These are phyloP conservation scores for Ceratina calcarata DNA, from an alignment of 1,140 invertebrate genomes.

Conservation along the genomic window DNA sequence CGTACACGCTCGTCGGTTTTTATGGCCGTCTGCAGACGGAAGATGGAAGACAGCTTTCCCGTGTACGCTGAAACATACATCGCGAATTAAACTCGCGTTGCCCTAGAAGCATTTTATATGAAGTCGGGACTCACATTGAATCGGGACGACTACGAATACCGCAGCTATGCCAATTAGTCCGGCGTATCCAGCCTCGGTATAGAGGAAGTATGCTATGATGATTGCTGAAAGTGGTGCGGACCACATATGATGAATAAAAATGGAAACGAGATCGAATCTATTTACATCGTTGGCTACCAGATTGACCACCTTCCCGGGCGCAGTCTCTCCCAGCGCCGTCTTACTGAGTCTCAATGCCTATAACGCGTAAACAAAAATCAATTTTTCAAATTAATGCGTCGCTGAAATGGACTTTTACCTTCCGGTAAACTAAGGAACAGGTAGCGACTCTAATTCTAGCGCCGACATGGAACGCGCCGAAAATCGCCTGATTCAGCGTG, in stretches of 20 bases:
- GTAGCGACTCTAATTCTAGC: constrained; percentile 83
- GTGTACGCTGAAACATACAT: constrained; percentile 81
- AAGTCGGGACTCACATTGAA: constrained; percentile 82
- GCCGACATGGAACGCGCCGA: constrained; percentile 82
- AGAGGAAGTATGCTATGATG: constrained; percentile 84
- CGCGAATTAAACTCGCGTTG: not conserved
- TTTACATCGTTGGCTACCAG: constrained; percentile 90
- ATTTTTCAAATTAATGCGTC: not conserved
- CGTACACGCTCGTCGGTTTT: constrained; percentile 89
- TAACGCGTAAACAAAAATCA: constrained; percentile 36
- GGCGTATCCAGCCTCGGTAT: constrained; percentile 83
- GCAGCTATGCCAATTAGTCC: constrained; percentile 86
- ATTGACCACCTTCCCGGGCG: constrained; percentile 92
- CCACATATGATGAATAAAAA: constrained; percentile 84
- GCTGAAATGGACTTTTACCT: constrained; percentile 73
- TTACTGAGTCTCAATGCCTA: constrained; percentile 83
- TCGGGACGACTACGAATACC: constrained; percentile 86
- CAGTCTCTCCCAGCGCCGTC: constrained; percentile 87
- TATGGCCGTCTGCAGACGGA: constrained; percentile 83
- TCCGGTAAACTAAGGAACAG: constrained; percentile 86
- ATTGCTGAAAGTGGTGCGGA: constrained; percentile 84
- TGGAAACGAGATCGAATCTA: constrained; percentile 83
- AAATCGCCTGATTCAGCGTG: constrained; percentile 83
- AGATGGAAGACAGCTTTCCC: constrained; percentile 84
- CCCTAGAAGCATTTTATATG: too few species aligned